Percentiles rank a stretch among this genome's conserved stretches.
Conservation (phyloP, 2,888 invertebrate species). For the Choristoneura rosaceana region DNA sequence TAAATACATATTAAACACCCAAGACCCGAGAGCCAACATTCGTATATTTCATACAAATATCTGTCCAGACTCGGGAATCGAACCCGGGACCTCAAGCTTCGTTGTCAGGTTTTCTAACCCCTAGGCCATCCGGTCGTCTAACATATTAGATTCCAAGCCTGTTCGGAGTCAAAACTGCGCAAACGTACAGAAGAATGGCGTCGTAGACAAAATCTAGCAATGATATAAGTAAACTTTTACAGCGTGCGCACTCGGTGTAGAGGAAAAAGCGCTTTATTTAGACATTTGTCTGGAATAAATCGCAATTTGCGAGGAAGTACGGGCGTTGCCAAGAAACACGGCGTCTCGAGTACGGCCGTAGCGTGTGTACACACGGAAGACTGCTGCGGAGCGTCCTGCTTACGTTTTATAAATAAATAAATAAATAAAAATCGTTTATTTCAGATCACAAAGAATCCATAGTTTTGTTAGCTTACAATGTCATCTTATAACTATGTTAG, state of each 20-base stretch:
- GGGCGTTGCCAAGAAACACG: conserved; percentile 68
- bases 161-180: not conserved
- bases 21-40: no score
- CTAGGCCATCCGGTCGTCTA: no score
- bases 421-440: no score
- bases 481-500: no score
- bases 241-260: conserved; percentile 40
- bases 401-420: not conserved
- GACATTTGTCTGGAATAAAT: conserved; percentile 80
- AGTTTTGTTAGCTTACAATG: no score
- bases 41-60: no score
- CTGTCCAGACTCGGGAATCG: no score
- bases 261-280: conserved; percentile 71
- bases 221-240: conserved; percentile 34
- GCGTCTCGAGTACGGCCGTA: conserved; percentile 55
- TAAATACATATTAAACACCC: no score
- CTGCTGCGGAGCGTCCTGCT: conserved; percentile 22
- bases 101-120: no score
- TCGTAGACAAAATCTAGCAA: conserved; percentile 16
- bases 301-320: conserved; percentile 78
- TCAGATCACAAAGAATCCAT: no score
- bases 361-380: conserved; percentile 46
- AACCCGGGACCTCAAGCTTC: no score
- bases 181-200: not conserved
- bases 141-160: no score